Conservation (phyloP, 2,113 vertebrate genomes). For the Rhinopithecus roxellana region DNA sequence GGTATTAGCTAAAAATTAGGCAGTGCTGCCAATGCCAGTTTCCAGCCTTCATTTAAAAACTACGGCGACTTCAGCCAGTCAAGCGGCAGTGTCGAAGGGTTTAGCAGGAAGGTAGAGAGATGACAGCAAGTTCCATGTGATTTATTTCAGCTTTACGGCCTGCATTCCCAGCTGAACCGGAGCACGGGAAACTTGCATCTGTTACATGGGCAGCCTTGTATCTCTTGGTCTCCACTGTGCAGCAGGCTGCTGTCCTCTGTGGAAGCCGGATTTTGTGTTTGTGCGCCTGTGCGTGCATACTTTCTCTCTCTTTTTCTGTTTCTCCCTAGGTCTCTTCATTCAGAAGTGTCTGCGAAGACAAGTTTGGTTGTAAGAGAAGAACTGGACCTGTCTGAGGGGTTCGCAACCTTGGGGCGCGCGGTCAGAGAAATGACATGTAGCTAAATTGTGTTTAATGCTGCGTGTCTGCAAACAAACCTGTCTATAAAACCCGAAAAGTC, state of each 20-base stretch:
- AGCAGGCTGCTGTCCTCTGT: conserved; percentile 67
- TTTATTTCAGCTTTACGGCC: conserved; percentile 87
- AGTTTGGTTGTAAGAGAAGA: background rate
- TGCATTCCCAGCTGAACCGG: conserved; percentile 83
- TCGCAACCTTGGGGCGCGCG: background rate
- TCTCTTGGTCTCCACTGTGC: conserved; percentile 70
- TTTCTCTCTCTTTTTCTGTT: too few relatives aligned
- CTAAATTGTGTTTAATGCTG: background rate
- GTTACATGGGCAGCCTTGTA: conserved; percentile 81
- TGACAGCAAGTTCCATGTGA: conserved; percentile 90
- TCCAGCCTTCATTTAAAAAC: conserved; percentile 87
- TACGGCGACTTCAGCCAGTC: conserved; percentile 81
- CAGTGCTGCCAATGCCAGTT: conserved; percentile 82
- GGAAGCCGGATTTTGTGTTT: background rate
- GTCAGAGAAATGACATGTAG: background rate
- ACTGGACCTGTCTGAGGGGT: background rate
- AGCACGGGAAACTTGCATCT: conserved; percentile 92
- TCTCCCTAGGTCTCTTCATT: background rate
- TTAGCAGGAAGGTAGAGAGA: conserved; percentile 82
- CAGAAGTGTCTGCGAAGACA: background rate
- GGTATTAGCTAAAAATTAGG: conserved; percentile 89
- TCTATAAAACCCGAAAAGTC: background rate
- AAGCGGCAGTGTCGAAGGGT: conserved; percentile 77
- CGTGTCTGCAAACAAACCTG: background rate
- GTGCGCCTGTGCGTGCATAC: background rate